Percentiles rank a stretch among this genome's conserved stretches.
phyloP scores from a whole-genome alignment of 2,113 vertebrate genomes.

The Deroptyus accipitrinus region DNA sequence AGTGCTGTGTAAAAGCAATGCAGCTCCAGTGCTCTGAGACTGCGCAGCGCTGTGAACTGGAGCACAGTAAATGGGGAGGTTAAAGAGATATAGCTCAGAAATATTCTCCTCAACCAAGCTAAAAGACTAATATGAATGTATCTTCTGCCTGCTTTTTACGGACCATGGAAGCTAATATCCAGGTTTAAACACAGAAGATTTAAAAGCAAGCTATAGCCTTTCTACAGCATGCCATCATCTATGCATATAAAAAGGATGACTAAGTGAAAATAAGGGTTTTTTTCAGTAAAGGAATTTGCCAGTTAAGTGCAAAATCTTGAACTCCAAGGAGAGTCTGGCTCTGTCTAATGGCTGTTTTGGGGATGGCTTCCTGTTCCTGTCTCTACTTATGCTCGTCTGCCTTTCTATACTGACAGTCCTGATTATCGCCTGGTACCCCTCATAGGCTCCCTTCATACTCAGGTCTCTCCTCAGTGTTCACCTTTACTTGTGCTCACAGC shows the following conservation, averaged over 20 bases:
- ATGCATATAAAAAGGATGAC: not conserved
- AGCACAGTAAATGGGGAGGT: not conserved
- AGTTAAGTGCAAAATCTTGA: not conserved
- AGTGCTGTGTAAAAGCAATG: not conserved
- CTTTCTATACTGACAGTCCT: not conserved
- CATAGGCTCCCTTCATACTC: not conserved
- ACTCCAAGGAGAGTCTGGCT: not conserved
- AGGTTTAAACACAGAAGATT: not conserved
- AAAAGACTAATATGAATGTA: not conserved
- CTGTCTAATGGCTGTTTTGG: not conserved
- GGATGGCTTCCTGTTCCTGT: not conserved
- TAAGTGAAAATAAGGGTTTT: not conserved
- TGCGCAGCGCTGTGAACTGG: not conserved
- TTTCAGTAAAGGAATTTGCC: not conserved
- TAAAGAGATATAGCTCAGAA: not conserved
- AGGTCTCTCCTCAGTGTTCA: not conserved
- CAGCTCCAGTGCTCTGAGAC: not conserved
- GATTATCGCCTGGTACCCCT: not conserved
- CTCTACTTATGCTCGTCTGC: not conserved
- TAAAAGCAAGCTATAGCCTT: not conserved
- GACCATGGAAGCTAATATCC: not conserved
- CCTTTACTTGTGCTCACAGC: not conserved
- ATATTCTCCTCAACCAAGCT: not conserved
- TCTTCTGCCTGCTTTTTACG: not conserved
- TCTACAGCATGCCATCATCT: not conserved